Conservation (phyloP, 2,888 invertebrate genomes). For the Heliconius sara region DNA sequence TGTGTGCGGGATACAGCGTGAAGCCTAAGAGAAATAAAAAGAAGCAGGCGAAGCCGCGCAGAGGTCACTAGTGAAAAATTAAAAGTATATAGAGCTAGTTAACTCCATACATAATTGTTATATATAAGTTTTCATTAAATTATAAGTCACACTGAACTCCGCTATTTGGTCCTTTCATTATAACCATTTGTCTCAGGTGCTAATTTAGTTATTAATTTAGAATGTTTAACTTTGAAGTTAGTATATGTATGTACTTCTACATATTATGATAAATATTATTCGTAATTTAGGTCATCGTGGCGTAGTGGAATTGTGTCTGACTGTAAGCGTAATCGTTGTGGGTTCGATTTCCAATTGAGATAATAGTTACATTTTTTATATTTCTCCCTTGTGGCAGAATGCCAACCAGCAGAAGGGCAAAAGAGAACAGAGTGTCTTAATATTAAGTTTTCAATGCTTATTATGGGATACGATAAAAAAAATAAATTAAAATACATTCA, state of each 20-base stretch:
- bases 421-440: neutral
- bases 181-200: neutral
- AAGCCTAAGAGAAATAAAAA: no score
- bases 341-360: no score
- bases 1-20: no score
- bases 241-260: slow-evolving; percentile 1
- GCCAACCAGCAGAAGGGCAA: neutral
- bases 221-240: slow-evolving; percentile 5
- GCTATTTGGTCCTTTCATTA: slow-evolving; percentile 9
- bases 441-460: neutral
- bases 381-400: no score
- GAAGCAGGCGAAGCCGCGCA: no score
- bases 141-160: slow-evolving; percentile 3
- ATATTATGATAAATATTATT: neutral
- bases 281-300: neutral
- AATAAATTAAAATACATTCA: no score
- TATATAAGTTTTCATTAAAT: slow-evolving; percentile 8
- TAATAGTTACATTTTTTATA: no score
- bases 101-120: neutral
- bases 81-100: neutral
- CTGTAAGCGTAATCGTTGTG: neutral
- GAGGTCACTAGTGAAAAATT: no score
- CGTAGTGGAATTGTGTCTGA: neutral
- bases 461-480: no score
- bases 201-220: slow-evolving; percentile 15